Conservation (phyloP, 2,888 invertebrate species). For the Homarus gammarus region DNA sequence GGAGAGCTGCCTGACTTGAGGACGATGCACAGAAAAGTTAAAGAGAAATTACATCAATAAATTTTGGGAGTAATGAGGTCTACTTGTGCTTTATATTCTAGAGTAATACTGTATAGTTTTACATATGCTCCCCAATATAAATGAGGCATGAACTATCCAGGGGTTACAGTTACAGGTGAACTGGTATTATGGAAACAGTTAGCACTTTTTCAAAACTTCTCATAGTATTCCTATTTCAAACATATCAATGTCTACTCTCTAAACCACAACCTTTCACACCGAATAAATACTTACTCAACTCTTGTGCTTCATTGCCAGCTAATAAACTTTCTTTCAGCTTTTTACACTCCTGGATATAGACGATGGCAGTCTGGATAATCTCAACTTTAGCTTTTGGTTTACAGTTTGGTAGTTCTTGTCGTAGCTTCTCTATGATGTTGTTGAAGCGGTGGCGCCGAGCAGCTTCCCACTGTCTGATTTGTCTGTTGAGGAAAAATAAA, state of each 20-base stretch:
- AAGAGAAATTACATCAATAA: no score
- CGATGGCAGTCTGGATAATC: conserved; percentile 45
- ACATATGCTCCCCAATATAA: no score
- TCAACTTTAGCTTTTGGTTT: conserved; percentile 47
- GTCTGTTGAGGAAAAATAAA: conserved; percentile 30
- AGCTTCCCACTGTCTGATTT: conserved; percentile 64
- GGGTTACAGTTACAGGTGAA: no score
- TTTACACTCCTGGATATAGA: conserved; percentile 49
- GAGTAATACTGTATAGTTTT: no score
- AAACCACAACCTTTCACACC: no score
- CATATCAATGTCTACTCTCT: neutral
- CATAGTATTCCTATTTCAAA: no score
- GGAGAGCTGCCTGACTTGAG: no score
- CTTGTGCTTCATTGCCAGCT: conserved; percentile 43
- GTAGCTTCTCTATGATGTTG: conserved; percentile 50
- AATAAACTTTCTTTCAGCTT: conserved; percentile 37
- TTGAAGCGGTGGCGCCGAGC: conserved; percentile 68
- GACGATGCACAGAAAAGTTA: no score
- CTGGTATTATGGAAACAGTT: neutral
- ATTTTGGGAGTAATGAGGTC: no score
- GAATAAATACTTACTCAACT: conserved; percentile 55
- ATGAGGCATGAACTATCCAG: no score
- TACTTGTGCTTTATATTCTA: no score
- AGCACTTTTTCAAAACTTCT: neutral
- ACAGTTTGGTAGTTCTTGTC: conserved; percentile 61